Evolutionary conservation across 2,888 invertebrate genomes (phyloP).

Genomic region (Ametastegia equiseti): DNA sequence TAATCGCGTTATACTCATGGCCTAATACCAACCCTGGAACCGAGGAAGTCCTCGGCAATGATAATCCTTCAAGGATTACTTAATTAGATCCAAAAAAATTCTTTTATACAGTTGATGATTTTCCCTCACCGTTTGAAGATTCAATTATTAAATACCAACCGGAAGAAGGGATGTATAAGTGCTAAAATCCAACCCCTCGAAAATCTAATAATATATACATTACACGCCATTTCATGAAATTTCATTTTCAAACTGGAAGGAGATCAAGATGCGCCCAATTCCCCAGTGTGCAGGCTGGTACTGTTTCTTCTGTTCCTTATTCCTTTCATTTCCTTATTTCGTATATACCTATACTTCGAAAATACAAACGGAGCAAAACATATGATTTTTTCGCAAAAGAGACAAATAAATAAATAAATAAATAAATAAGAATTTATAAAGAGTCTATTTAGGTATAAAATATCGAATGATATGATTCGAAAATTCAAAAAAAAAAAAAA

Average conservation of each 20-base stretch:
- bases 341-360: too few species aligned
- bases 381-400: too few species aligned
- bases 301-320: too few species aligned
- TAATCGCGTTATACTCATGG: conserved; percentile 10
- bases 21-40: not conserved
- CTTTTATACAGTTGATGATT: conserved; percentile 2
- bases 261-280: not conserved
- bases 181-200: not conserved
- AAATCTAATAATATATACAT: not conserved
- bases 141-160: not conserved
- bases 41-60: too few species aligned
- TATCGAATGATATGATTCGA: too few species aligned
- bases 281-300: not conserved
- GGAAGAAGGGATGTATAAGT: not conserved
- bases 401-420: too few species aligned
- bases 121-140: not conserved
- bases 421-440: too few species aligned
- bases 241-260: not conserved
- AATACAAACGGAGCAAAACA: too few species aligned
- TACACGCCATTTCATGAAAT: not conserved
- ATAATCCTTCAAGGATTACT: conserved; percentile 9
- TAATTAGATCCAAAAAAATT: not conserved
- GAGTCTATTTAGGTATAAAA: too few species aligned
- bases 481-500: too few species aligned
- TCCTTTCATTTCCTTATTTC: not conserved